phyloP scores from a whole-genome alignment of 2,113 vertebrate species.

The Gallinago media region DNA sequence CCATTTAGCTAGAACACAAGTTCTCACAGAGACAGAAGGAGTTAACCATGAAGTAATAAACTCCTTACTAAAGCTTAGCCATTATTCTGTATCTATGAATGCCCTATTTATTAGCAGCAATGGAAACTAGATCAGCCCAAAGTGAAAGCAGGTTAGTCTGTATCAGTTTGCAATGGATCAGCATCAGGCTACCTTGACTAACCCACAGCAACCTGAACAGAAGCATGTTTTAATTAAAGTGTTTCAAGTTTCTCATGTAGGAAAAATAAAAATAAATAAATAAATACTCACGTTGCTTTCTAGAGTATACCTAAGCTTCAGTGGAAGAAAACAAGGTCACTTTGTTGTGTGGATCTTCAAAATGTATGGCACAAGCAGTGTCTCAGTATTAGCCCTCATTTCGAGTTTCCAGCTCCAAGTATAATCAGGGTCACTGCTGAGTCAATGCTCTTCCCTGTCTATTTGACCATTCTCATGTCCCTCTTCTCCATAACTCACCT shows the following conservation, averaged over 20 bases:
- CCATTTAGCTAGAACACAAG: not conserved
- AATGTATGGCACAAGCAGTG: not conserved
- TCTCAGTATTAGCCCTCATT: not conserved
- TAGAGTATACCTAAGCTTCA: not conserved
- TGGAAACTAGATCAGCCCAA: not conserved
- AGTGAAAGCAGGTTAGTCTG: not conserved
- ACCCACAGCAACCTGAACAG: not conserved
- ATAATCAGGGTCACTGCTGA: not conserved
- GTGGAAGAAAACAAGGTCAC: not conserved
- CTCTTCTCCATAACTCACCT: slow-evolving; percentile 76
- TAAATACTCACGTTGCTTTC: not conserved
- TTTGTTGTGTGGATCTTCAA: not conserved
- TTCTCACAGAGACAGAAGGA: not conserved
- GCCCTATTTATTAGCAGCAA: not conserved
- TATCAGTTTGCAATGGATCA: not conserved
- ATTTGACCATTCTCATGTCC: not conserved
- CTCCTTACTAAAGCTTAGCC: not conserved
- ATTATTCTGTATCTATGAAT: not conserved
- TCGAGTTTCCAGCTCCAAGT: not conserved
- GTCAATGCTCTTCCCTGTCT: not conserved
- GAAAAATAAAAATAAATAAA: not conserved
- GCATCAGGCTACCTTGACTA: not conserved
- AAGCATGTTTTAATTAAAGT: not conserved
- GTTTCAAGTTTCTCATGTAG: not conserved
- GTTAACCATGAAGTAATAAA: not conserved